Evolutionary conservation across 2,113 vertebrate species (phyloP), one percentile per base, ranked within the genome.

Genomic region (Hystrix brachyura): DNA sequence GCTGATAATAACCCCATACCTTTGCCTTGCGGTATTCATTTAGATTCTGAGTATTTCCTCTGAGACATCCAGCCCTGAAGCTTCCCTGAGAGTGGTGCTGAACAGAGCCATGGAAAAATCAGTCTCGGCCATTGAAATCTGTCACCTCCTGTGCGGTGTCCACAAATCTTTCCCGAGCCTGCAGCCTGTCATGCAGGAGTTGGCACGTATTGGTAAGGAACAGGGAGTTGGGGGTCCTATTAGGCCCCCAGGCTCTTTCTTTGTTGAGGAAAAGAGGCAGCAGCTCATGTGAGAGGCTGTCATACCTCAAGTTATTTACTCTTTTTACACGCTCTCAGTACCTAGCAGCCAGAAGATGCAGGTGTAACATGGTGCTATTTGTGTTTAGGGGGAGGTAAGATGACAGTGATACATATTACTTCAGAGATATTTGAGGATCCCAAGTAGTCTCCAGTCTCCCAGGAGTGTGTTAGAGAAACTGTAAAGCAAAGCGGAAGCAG

Each of bases 31-130:
- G 74, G 83, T 97, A 5, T 95, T 97, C 93, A 76, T 98, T 91
- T 97, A 98, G 98, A 97, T 98, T 55, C 96, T 98, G 97, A 98
- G 94, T 86, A 87, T 97, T 95, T 98, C 98, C 96, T 96, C 96
- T 34, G 97, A 98, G 84, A 97, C 97, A 43, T 95, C 93, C 65
- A 94, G 97, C 87, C 96, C 95, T 51, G 97, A 97, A 69, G 97
- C 97, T 55, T 97, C 98, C 82, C 82, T 98, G 94, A 97, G 96
- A 96, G 96, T 95, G 15, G 69, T 97, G 84, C 96, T 98, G 95
- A 98, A 97, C 80, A 96, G 96, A 97, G 96, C 98, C 78, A 64
- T 89, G 67, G 98, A 98, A 91, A 98, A 98, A 53, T 91, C 97
- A 10, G 85, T 98, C 78, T 96, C 95, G 0, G 98, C 98, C 91